These are phyloP conservation scores for Nephrotoma appendiculata DNA, from an alignment of 2,888 invertebrate species.

Conservation along the genomic window DNA sequence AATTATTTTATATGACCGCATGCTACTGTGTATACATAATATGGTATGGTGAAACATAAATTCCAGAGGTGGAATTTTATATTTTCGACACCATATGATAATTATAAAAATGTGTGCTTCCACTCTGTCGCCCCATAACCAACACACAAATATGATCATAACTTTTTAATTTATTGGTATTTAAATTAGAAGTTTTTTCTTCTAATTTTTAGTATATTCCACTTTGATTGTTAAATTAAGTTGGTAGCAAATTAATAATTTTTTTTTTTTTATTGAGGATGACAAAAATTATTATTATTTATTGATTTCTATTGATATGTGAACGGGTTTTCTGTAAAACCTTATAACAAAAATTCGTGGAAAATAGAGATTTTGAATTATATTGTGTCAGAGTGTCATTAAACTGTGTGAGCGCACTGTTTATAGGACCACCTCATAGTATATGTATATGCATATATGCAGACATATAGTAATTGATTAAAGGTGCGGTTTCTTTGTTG, in stretches of 20 bases:
- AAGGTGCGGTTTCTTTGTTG: neutral
- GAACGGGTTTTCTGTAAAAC: neutral
- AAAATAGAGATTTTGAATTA: neutral
- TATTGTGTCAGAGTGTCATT: neutral
- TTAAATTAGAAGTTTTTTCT: neutral
- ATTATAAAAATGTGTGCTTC: neutral
- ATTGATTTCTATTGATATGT: neutral
- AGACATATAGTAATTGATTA: neutral
- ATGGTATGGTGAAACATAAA: neutral
- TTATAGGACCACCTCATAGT: neutral
- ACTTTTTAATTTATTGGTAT: neutral
- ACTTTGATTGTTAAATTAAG: neutral
- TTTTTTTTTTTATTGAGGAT: neutral
- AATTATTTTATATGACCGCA: constrained; percentile 1
- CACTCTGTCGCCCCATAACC: neutral
- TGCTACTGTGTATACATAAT: neutral
- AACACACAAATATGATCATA: neutral
- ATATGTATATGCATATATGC: neutral
- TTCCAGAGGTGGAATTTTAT: neutral
- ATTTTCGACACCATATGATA: neutral
- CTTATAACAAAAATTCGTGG: neutral
- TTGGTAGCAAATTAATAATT: neutral
- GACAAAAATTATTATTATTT: neutral
- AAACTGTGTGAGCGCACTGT: neutral
- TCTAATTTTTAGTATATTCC: neutral